phyloP scores from a whole-genome alignment of 2,797 vertebrate species.

The Enteromius afrohamiltoni region DNA sequence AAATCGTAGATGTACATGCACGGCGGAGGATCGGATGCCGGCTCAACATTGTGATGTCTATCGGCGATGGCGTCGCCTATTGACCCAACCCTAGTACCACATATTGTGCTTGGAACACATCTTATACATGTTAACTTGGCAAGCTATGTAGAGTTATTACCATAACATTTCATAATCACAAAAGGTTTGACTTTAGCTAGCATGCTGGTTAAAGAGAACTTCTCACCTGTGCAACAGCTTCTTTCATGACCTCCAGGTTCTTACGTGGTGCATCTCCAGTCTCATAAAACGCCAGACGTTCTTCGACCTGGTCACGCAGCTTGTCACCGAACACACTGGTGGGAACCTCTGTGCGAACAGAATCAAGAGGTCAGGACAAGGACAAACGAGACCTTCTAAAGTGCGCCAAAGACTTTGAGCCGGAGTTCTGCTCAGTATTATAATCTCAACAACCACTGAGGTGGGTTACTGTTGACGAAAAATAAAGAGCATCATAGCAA shows the following conservation, averaged over 20 bases:
- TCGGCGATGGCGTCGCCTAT: too few species aligned
- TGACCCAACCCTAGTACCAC: too few species aligned
- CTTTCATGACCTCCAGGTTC: constrained; percentile 96
- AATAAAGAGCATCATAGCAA: constrained; percentile 90
- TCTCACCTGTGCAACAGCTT: constrained; percentile 87
- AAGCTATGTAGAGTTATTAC: background rate
- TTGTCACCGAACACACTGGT: constrained; percentile 92
- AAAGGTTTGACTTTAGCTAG: background rate
- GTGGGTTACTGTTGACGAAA: constrained; percentile 99
- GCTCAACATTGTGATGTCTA: too few species aligned
- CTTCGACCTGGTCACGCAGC: constrained; percentile 91
- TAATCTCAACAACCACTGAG: constrained; percentile 76
- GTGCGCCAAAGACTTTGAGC: fast-evolving
- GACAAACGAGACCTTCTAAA: fast-evolving
- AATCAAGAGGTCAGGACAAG: fast-evolving
- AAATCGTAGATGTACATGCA: too few species aligned
- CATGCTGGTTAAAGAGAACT: background rate
- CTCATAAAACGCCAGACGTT: constrained; percentile 92
- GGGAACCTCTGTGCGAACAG: constrained; percentile 81
- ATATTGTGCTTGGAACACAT: too few species aligned
- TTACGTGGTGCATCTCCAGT: constrained; percentile 90
- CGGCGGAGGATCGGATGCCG: too few species aligned
- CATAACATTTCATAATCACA: background rate
- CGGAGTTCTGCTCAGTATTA: constrained; percentile 83
- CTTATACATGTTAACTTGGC: too few species aligned